phyloP scores from a whole-genome alignment of 1,140 invertebrate species.

The Epicauta chinensis region DNA sequence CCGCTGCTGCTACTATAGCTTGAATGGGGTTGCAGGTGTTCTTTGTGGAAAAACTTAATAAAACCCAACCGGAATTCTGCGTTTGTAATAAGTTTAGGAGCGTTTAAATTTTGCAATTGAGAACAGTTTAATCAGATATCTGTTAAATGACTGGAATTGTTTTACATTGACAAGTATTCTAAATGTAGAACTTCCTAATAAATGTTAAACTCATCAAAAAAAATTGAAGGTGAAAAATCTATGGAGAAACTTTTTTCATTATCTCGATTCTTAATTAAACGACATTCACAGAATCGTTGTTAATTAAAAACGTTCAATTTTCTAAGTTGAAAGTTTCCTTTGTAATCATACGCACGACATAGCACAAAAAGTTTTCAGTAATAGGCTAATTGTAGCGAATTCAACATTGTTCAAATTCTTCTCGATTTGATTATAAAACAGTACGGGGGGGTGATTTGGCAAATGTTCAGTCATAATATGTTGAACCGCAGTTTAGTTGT shows the following conservation, averaged over 20 bases:
- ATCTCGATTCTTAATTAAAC: constrained; percentile 18
- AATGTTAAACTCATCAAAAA: constrained; percentile 10
- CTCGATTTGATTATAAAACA: no score
- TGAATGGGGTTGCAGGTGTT: constrained; percentile 13
- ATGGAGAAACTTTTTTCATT: constrained; percentile 17
- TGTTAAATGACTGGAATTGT: constrained; percentile 19
- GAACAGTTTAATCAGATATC: constrained; percentile 16
- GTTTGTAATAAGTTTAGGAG: constrained; percentile 13
- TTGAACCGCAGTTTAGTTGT: no score
- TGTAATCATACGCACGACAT: no score
- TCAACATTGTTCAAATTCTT: no score
- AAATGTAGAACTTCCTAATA: constrained; percentile 10
- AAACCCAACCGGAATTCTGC: not conserved
- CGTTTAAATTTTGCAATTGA: constrained; percentile 11
- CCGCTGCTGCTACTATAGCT: not conserved
- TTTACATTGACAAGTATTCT: constrained; percentile 7
- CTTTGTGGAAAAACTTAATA: constrained; percentile 21
- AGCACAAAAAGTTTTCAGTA: no score
- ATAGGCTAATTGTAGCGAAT: no score
- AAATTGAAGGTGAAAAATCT: constrained; percentile 8
- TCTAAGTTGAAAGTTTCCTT: constrained; percentile 5
- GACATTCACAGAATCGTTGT: constrained; percentile 5
- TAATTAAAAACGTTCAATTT: constrained; percentile 22
- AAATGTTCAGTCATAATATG: no score
- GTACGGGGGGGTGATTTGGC: no score